phyloP scores from a whole-genome alignment of 2,888 invertebrate genomes.

The Mayetiola destructor region DNA sequence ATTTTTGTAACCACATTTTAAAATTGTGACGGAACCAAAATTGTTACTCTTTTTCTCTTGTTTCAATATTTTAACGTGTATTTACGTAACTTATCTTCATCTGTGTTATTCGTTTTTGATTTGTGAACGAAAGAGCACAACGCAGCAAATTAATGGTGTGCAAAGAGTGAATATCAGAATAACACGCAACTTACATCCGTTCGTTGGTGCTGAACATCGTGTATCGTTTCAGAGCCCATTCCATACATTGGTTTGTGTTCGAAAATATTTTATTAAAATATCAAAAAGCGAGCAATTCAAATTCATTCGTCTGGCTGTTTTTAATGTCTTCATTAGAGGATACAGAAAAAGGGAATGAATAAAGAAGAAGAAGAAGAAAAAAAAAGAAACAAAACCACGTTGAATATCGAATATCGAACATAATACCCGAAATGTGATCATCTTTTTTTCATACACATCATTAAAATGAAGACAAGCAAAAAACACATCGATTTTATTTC shows the following conservation, averaged over 20 bases:
- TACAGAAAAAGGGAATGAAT: no score
- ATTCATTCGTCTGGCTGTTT: background rate
- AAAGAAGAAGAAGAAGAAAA: no score
- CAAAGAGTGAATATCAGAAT: no score
- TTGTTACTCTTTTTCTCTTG: background rate
- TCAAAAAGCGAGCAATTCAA: background rate
- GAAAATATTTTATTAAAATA: background rate
- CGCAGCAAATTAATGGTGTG: constrained; percentile 8
- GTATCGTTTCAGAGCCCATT: no score
- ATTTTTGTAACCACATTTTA: background rate
- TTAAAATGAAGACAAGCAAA: background rate
- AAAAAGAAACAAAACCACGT: no score
- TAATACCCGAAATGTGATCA: background rate
- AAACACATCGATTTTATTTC: background rate
- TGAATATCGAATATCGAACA: no score
- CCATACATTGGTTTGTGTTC: no score
- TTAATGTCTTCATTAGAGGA: constrained; percentile 3
- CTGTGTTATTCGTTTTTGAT: constrained; percentile 3
- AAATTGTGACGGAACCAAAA: background rate
- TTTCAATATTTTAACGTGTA: background rate
- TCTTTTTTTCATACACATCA: constrained; percentile 7
- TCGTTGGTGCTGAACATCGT: background rate
- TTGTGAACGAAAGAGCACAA: background rate
- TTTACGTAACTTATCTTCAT: background rate
- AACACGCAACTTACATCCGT: constrained; percentile 12